Percentiles rank a stretch among this genome's conserved stretches.
Conservation (phyloP, 2,113 vertebrate genomes). For the Cinclus cinclus region DNA sequence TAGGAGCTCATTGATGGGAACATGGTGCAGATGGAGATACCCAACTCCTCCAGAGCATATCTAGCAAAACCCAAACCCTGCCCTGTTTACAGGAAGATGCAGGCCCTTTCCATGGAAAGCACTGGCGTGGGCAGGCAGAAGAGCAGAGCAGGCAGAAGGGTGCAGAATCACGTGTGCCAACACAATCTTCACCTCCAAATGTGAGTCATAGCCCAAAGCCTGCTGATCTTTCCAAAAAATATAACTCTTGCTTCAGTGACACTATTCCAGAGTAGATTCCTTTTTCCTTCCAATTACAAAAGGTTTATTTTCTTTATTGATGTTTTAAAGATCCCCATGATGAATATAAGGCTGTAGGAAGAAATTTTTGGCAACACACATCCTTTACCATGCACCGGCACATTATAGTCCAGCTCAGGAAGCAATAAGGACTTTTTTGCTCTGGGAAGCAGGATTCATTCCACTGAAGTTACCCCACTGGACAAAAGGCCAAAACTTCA, state of each 20-base stretch:
- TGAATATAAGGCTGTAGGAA: background rate
- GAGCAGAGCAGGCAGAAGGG: background rate
- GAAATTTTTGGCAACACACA: background rate
- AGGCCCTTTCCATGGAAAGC: background rate
- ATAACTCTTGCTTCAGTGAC: background rate
- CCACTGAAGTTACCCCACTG: background rate
- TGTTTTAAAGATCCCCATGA: background rate
- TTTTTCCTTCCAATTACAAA: background rate
- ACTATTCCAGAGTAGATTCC: background rate
- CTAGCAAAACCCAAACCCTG: background rate
- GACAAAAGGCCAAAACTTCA: background rate
- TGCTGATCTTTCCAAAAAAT: background rate
- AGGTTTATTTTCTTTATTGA: background rate
- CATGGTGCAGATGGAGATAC: rapidly evolving
- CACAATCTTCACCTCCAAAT: background rate
- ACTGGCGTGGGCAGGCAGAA: background rate
- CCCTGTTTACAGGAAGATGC: background rate
- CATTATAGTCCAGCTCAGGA: background rate
- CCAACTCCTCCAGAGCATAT: background rate
- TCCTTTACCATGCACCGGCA: background rate
- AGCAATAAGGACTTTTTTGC: background rate
- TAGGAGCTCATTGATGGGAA: background rate
- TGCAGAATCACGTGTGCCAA: background rate
- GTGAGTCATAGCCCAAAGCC: conserved; percentile 24
- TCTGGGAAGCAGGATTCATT: background rate